These are phyloP conservation scores for Beris chalybata DNA, from an alignment of 2,888 invertebrate species.

Conservation along the genomic window DNA sequence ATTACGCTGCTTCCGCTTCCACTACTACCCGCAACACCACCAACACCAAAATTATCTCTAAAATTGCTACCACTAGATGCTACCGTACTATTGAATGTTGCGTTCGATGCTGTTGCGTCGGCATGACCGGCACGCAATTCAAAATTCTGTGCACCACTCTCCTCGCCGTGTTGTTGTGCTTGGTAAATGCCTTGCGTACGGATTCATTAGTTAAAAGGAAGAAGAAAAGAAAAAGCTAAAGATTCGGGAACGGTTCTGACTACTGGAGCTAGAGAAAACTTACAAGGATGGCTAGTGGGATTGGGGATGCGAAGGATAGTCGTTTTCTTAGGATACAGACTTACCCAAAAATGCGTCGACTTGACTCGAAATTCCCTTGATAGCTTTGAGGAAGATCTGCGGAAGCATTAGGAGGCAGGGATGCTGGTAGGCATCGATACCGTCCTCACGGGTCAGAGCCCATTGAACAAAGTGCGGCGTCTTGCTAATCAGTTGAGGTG, in stretches of 20 bases:
- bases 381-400: conserved; percentile 88
- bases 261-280: too few species aligned
- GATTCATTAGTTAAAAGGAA: too few species aligned
- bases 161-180: conserved; percentile 48
- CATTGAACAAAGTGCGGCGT: conserved; percentile 72
- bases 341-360: conserved; percentile 95
- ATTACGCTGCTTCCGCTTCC: conserved; percentile 27
- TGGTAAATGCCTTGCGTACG: conserved; percentile 50
- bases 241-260: too few species aligned
- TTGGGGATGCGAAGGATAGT: too few species aligned
- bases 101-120: conserved; percentile 41
- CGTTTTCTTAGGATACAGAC: conserved; percentile 39
- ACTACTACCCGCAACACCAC: conserved; percentile 15
- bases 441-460: conserved; percentile 76
- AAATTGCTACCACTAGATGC: conserved; percentile 38
- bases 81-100: conserved; percentile 32
- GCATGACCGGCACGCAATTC: conserved; percentile 47
- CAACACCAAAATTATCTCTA: conserved; percentile 37
- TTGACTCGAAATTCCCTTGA: conserved; percentile 89
- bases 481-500: conserved; percentile 75
- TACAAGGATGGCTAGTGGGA: too few species aligned
- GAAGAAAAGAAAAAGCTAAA: too few species aligned
- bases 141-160: conserved; percentile 50
- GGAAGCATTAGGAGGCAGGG: conserved; percentile 83
- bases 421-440: conserved; percentile 88